Base-by-base conservation (phyloP, 2,888 invertebrate genomes). In the Eucriotettix oculatus region DNA sequence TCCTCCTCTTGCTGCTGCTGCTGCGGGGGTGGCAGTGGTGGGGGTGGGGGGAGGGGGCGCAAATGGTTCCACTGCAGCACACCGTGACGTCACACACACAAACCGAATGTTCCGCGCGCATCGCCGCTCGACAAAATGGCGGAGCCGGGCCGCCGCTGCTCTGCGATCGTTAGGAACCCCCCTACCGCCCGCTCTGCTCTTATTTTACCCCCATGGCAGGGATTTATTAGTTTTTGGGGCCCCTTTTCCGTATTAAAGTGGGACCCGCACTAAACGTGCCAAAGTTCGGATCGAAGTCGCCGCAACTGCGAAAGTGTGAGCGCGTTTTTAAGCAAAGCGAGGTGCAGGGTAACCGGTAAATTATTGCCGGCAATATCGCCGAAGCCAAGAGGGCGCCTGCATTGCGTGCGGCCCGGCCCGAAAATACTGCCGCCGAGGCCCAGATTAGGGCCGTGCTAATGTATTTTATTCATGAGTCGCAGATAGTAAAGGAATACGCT, bases 1-100 rank as follows among this genome's bases (percentile, higher is more conserved):
- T 63, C 61, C 60, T 59, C 63, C 61, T 48, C 14, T n/a, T 48
- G 48, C 48, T 48, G 48, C 48, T 48, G 48, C 48, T 48, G 48
- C 48, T 48, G 48, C 48, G 48, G 48, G 53, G 59, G 56, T 42
- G 53, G 42, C 41, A 54, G 14, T 12, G 53, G 10, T 14, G 53
- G n/a, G 59, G 42, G 60, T 57, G 29, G 54, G 53, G 42, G 60
- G 53, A 60, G 56, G 58, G 59, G 58, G 58, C 48, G 44, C 61
- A 59, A 63, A 63, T 63, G 61, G 61, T 61, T 61, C 63, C 61
- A 63, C 63, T 63, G 63, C 63, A 63, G 63, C 61, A 57, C 60
- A 58, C 57, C 61, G 61, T 63, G 59, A 63, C 59, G 58, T 57
- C 57, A 57, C 56, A 57, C 48, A 57, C 58, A 53, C n/a, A 59